Percentiles rank a stretch among this genome's conserved stretches.
Conservation (phyloP, 2,797 vertebrate genomes). For the Sebastes hubbsi region DNA sequence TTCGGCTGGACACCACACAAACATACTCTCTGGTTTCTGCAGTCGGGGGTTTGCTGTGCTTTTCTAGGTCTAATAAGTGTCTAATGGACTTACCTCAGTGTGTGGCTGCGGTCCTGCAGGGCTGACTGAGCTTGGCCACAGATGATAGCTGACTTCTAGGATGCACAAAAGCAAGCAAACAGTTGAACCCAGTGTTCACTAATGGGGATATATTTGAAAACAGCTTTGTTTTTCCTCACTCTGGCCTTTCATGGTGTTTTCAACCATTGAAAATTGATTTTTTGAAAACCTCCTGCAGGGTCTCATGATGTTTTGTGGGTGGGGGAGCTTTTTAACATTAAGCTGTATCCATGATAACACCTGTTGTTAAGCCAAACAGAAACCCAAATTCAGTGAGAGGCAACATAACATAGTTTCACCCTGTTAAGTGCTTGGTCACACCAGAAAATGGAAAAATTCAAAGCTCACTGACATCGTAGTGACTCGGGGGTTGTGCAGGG, state of each 20-base stretch:
- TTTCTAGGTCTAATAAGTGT: constrained; percentile 52
- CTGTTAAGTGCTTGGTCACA: background rate
- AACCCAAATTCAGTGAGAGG: background rate
- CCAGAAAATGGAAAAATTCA: background rate
- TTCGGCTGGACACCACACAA: constrained; percentile 47
- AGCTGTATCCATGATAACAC: background rate
- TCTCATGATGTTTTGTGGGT: background rate
- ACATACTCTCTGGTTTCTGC: constrained; percentile 6
- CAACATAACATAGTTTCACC: background rate
- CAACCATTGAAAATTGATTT: background rate
- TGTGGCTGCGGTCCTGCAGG: constrained; percentile 23
- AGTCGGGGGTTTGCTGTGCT: constrained; percentile 2
- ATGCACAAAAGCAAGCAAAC: constrained; percentile 23
- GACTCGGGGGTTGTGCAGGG: background rate
- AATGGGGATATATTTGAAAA: background rate
- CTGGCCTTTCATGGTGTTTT: background rate
- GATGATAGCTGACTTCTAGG: constrained; percentile 8
- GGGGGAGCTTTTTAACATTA: background rate
- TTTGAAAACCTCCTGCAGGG: background rate
- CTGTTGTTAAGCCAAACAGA: background rate
- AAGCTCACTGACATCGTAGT: background rate
- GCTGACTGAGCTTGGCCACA: constrained; percentile 6
- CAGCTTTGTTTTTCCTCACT: background rate
- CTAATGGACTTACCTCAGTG: constrained; percentile 43
- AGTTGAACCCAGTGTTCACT: background rate